Base-by-base conservation (phyloP, 1,140 invertebrate genomes). In the Acromyrmex heyeri region DNA sequence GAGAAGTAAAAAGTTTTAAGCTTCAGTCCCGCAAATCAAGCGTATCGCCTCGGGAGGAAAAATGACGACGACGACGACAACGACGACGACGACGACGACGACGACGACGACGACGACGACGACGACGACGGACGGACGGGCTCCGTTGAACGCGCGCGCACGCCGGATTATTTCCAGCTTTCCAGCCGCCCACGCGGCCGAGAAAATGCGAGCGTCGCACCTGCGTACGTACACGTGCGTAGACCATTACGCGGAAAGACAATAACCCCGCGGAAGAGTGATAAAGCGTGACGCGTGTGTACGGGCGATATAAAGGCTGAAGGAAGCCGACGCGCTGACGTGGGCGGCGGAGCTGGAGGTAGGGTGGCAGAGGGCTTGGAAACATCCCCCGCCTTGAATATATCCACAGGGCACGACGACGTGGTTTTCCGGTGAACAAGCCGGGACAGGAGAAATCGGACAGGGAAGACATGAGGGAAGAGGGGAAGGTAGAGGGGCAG, bases 211-310 rank as follows among this genome's bases (percentile, higher is more conserved):
- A 86, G 79, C 78, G 77, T 85, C 85, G 85, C 79, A 83, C 79
- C 79, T 83, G 79, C 65, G 44, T 75, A 57, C 85, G 88, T 88
- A 83, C 85, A 87, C 88, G 90, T 89, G 90, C 89, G 89, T 91
- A 87, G 72, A 86, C 77, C 86, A 88, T 88, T 83, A 83, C 88
- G 75, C 88, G 88, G 38, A 91, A 87, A 93, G 92, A 94, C 91
- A 93, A 94, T 93, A 93, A 93, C 90, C 90, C 91, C 86, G 76
- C 61, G 89, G 89, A 89, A 91, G 92, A 92, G 92, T 93, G 92
- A 94, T 94, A 92, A 93, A 94, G 92, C 93, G 91, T 93, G 92
- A 93, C 90, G 92, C 91, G 92, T 92, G 92, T 90, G 86, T 90
- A 91, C 86, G 82, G 81, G 90, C 91, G 90, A 93, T 94, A 93